phyloP scores from a whole-genome alignment of 2,888 invertebrate species.

The Polymixis lichenea region DNA sequence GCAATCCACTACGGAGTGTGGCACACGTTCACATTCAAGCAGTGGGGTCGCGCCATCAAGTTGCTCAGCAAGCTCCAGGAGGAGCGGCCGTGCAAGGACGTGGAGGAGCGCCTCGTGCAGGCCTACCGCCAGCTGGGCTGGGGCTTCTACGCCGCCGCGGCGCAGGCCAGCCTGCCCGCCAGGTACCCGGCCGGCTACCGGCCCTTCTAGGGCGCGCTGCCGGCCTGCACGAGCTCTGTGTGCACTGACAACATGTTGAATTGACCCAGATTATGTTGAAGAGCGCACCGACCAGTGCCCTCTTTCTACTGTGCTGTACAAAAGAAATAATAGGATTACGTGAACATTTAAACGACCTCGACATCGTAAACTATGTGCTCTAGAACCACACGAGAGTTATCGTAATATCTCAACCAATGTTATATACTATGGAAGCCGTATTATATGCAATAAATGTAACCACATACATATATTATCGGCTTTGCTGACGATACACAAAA shows the following conservation, averaged over 20 bases:
- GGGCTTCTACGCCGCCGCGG: constrained; percentile 91
- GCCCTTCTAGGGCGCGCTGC: constrained; percentile 90
- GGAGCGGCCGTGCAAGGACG: constrained; percentile 94
- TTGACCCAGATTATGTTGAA: constrained; percentile 2
- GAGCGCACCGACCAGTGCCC: background rate
- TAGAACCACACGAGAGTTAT: too few relatives aligned
- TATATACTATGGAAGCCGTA: too few relatives aligned
- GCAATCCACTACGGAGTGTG: constrained; percentile 94
- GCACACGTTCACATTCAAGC: constrained; percentile 94
- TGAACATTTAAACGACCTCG: background rate
- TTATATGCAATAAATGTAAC: too few relatives aligned
- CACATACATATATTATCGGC: too few relatives aligned
- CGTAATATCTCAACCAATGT: background rate
- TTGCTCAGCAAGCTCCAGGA: constrained; percentile 94
- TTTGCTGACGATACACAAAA: too few relatives aligned
- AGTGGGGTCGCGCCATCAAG: constrained; percentile 96
- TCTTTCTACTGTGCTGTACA: background rate
- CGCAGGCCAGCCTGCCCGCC: constrained; percentile 91
- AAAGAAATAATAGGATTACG: background rate
- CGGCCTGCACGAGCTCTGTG: background rate
- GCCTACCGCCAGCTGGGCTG: constrained; percentile 93
- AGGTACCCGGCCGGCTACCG: constrained; percentile 93
- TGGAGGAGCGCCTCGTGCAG: constrained; percentile 92
- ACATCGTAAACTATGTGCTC: too few relatives aligned
- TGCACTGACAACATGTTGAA: constrained; percentile 42